Base-by-base conservation (phyloP, 2,888 invertebrate species). In the Diaprepes abbreviatus region DNA sequence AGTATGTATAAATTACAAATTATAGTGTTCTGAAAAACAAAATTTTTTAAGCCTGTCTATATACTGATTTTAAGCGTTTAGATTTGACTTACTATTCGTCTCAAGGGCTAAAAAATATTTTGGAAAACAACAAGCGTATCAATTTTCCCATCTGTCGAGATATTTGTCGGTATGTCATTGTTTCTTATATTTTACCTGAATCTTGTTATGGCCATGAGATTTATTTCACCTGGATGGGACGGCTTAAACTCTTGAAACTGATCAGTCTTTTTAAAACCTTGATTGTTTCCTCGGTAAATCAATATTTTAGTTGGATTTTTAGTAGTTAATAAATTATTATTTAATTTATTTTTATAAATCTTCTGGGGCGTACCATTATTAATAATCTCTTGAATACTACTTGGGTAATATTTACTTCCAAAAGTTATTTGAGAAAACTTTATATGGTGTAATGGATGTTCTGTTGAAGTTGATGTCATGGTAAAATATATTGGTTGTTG, bases 241-340 rank as follows among this genome's bases (percentile, higher is more conserved):
- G 93, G 93, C 79, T 92, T 93, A 77, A 87, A 93, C 1, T 86
- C 88, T 78, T 88, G 89, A 72, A 93, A 87, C 14, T 92, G 92
- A 79, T 93, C 92, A 50, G 73, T 60, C n/a, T 65, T 74, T n/a
- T 33, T 14, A 59, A 73, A 71, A 7, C 63, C 70, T 10, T 50
- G 12, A 9, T 28, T 50, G 10, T 14, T 28, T 28, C 12, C 16
- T n/a, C n/a, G n/a, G n/a, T n/a, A n/a, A n/a, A n/a, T n/a, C n/a
- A n/a, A n/a, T n/a, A n/a, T n/a, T 2, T 1, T 6, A 1, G 16
- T 6, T 14, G 7, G 9, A 48, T 50, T 7, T 1, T 28, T 50
- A 16, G 12, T 28, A 14, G 9, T 28, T 2, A 28, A 28, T 5
- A 17, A 45, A 45, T 12, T 24, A 14, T 16, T 28, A 14, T 28